Evolutionary conservation across 1,140 invertebrate genomes (phyloP).

Genomic region (Paramacrobiotus metropolitanus): DNA sequence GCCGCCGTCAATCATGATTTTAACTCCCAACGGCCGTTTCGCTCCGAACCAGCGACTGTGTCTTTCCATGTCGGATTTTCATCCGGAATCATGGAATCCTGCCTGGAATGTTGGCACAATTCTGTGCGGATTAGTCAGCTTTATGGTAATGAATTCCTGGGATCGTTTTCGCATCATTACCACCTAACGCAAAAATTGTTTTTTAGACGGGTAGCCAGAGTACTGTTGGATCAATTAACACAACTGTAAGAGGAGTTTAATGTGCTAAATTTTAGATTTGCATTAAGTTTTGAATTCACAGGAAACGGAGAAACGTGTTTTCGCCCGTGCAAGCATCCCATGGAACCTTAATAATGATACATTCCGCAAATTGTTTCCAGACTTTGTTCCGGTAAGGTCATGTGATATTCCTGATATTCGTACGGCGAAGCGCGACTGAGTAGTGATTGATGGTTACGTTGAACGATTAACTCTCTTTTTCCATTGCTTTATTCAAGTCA

Average conservation of each 20-base stretch:
- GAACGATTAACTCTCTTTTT: too few relatives aligned
- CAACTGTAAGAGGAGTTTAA: neutral
- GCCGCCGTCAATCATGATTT: neutral
- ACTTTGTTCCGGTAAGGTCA: neutral
- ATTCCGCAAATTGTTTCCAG: neutral
- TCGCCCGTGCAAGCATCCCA: neutral
- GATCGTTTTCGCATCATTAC: neutral
- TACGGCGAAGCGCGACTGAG: too few relatives aligned
- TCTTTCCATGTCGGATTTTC: neutral
- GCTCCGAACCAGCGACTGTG: neutral
- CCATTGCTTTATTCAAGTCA: too few relatives aligned
- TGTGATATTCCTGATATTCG: too few relatives aligned
- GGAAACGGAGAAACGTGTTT: neutral
- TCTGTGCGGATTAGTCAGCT: neutral
- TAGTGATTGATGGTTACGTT: too few relatives aligned
- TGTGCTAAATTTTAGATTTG: neutral
- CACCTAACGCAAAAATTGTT: neutral
- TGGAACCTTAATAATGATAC: neutral
- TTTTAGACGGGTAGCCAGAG: neutral
- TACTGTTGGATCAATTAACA: neutral
- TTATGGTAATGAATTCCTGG: neutral
- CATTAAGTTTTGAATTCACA: neutral
- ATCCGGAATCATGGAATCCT: constrained; percentile 3
- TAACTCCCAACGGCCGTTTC: neutral
- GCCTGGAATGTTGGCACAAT: constrained; percentile 3